A percentile compares a stretch with the other conserved stretches of the same genome.
Conservation (phyloP, 2,888 invertebrate species). For the Orgyia antiqua region DNA sequence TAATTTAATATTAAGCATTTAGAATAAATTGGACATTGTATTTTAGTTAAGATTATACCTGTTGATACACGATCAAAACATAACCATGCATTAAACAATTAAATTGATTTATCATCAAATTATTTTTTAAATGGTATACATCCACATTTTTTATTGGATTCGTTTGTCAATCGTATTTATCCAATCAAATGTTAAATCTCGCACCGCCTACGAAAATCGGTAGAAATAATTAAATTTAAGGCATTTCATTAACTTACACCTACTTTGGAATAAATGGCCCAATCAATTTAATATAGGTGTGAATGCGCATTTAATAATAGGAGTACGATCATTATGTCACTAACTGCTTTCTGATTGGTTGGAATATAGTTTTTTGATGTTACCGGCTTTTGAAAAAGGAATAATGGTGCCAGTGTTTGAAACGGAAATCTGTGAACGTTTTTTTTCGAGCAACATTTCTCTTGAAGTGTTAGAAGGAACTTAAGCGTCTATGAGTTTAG, state of each 20-base stretch:
- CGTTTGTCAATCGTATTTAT: slow-evolving; percentile 25
- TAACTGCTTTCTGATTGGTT: slow-evolving; percentile 31
- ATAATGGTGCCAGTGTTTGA: slow-evolving; percentile 11
- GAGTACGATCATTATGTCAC: slow-evolving; percentile 19
- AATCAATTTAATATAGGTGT: slow-evolving; percentile 28
- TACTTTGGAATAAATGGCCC: slow-evolving; percentile 19
- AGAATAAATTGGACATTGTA: no score
- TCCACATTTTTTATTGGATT: slow-evolving; percentile 21
- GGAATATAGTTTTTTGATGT: slow-evolving; percentile 33
- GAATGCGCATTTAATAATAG: slow-evolving; percentile 28
- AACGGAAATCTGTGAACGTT: slow-evolving; percentile 24
- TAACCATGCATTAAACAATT: slow-evolving; percentile 14
- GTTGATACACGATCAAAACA: slow-evolving; percentile 8
- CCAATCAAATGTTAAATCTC: slow-evolving; percentile 23
- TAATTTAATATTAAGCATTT: no score
- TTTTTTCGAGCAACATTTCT: slow-evolving; percentile 15
- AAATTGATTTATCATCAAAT: slow-evolving; percentile 20
- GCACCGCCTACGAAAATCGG: slow-evolving; percentile 17
- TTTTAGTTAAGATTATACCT: no score
- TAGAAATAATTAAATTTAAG: slow-evolving; percentile 26
- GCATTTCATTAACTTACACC: slow-evolving; percentile 27
- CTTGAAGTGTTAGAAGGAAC: slow-evolving; percentile 18
- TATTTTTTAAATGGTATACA: slow-evolving; percentile 7
- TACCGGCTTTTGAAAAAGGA: slow-evolving; percentile 15
- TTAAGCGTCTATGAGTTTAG: slow-evolving; percentile 10